Conservation (phyloP, 1,140 invertebrate genomes). For the Parapsyche elsis region DNA sequence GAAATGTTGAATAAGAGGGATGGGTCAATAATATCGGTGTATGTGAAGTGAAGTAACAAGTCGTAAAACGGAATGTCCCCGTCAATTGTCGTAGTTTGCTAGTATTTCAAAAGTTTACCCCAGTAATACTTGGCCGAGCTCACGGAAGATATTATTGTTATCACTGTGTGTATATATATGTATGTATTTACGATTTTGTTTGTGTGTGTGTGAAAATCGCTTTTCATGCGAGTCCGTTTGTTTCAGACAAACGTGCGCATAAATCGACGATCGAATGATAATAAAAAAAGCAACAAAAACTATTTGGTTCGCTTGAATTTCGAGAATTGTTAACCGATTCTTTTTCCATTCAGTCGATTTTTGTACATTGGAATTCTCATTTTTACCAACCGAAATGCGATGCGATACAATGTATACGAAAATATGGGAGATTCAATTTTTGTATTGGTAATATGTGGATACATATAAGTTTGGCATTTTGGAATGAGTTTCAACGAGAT, state of each 20-base stretch:
- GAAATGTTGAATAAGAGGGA: too few relatives aligned
- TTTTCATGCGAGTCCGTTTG: slow-evolving; percentile 14
- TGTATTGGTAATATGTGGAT: too few relatives aligned
- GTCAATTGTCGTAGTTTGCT: slow-evolving; percentile 41
- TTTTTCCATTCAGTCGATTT: too few relatives aligned
- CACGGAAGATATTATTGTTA: slow-evolving; percentile 14
- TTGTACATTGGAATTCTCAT: too few relatives aligned
- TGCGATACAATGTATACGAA: too few relatives aligned
- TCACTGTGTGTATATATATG: background rate
- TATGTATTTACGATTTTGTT: background rate
- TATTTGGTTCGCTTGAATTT: background rate
- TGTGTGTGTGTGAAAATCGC: slow-evolving; percentile 1
- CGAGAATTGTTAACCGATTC: background rate
- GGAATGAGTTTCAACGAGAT: too few relatives aligned
- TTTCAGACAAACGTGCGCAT: slow-evolving; percentile 1
- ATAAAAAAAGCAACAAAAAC: slow-evolving; percentile 31
- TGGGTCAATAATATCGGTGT: background rate
- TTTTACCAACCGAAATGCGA: too few relatives aligned
- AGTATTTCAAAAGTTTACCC: slow-evolving; percentile 37
- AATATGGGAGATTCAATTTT: too few relatives aligned
- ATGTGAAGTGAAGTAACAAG: slow-evolving; percentile 40
- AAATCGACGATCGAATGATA: slow-evolving; percentile 1
- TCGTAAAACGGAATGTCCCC: slow-evolving; percentile 42
- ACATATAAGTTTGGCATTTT: too few relatives aligned
- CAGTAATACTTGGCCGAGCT: slow-evolving; percentile 14